Evolutionary conservation across 2,797 vertebrate genomes (phyloP), one percentile per base, ranked within the genome.

Genomic region (Gephyroberyx darwinii): DNA sequence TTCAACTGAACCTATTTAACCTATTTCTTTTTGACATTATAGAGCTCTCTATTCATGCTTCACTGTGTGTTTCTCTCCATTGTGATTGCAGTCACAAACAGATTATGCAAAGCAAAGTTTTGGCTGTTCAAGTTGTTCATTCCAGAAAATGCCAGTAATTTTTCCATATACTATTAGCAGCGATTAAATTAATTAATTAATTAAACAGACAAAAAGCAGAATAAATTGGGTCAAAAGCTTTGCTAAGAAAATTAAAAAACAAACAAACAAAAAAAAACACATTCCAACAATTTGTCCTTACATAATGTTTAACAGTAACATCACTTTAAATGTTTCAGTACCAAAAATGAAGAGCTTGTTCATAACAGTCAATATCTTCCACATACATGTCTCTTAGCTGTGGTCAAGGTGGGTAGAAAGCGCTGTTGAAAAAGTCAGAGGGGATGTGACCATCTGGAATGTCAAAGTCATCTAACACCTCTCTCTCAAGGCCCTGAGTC

Each of bases 351-450:
- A 54, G 2, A 55, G 48, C 2, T 16, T 17, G 57, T 22, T n/a
- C 35, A 58, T 53, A 65, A 59, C 30, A 63, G 62, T 78, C 45
- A 20, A 6, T 19, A 56, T 69, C 58, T 31, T 64, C 59, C 31
- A 35, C 57, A 17, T 41, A 2, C 30, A 50, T 13, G 4, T n/a
- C 19, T 50, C 8, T 14, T 13, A 4, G 12, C 64, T 60, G 77
- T 1, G 66, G 71, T 93, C 89, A 94, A 2, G 86, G 86, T 63
- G 85, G 88, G 57, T 93, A 92, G 89, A 95, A 94, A 78, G 89
- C 91, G 2, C 86, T 91, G 75, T 90, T 93, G 17, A 91, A 88
- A 78, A 75, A 90, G 56, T 92, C 90, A 10, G 90, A 84, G 68
- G 75, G 86, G 17, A 53, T 20, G 20, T n/a, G 78, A 26, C 68